Evolutionary conservation across 1,140 invertebrate species (phyloP).

Genomic region (Drosophila tani): DNA sequence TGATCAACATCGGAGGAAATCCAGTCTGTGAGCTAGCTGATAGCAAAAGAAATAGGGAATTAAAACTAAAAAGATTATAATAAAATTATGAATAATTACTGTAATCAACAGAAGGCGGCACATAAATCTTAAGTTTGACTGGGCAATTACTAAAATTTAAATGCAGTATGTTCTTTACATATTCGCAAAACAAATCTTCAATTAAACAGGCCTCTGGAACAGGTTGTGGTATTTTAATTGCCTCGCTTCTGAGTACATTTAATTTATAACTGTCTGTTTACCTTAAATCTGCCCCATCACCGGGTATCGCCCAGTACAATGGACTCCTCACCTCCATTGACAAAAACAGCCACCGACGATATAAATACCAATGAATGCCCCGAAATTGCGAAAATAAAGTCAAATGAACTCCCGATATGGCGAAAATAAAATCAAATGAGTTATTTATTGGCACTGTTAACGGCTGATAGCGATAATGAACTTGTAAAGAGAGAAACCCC

Average conservation of each 20-base stretch:
- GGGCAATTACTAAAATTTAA: constrained; percentile 30
- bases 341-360: constrained; percentile 22
- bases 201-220: constrained; percentile 39
- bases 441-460: constrained; percentile 15
- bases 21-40: constrained; percentile 11
- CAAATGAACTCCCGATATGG: not conserved
- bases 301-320: constrained; percentile 37
- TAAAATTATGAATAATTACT: not conserved
- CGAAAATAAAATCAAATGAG: constrained; percentile 17
- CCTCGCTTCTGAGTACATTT: constrained; percentile 18
- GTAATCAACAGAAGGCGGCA: not conserved
- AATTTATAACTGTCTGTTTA: constrained; percentile 44
- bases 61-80: not conserved
- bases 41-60: not conserved
- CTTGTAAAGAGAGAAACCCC: constrained; percentile 52
- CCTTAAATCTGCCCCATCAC: constrained; percentile 23
- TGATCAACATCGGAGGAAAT: constrained; percentile 14
- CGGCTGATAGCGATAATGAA: constrained; percentile 63
- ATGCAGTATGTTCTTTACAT: constrained; percentile 23
- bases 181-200: constrained; percentile 41
- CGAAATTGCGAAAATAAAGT: constrained; percentile 17
- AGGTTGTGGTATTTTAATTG: constrained; percentile 44
- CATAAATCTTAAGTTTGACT: constrained; percentile 27
- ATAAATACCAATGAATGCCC: not conserved
- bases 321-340: constrained; percentile 45